Conservation (phyloP, 2,797 vertebrate genomes). For the Allobates femoralis region DNA sequence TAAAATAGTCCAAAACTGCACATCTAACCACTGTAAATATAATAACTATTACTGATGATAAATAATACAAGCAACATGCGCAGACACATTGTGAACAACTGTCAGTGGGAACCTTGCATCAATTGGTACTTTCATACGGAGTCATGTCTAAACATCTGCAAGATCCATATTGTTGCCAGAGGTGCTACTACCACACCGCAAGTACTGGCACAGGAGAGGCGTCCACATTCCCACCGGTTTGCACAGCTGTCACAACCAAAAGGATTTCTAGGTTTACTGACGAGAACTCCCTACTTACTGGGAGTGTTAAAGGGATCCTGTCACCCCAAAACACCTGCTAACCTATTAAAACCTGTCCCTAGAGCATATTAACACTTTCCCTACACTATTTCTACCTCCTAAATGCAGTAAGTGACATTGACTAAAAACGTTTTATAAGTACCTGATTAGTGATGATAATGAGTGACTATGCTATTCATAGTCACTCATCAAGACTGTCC, state of each 20-base stretch:
- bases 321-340: no score
- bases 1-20: not conserved
- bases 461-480: no score
- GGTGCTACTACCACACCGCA: not conserved
- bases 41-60: not conserved
- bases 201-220: not conserved
- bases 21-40: not conserved
- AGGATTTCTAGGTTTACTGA: conserved; percentile 18
- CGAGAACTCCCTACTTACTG: conserved; percentile 5
- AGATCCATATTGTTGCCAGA: not conserved
- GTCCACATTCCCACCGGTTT: conserved; percentile 11
- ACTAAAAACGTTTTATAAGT: no score
- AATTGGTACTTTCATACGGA: not conserved
- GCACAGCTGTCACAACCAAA: conserved; percentile 48
- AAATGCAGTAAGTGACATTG: no score
- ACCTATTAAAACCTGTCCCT: no score
- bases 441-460: no score
- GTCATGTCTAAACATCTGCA: not conserved
- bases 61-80: no score
- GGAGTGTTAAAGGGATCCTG: no score
- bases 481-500: no score
- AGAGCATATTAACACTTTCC: no score
- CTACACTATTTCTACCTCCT: no score
- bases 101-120: not conserved
- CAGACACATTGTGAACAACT: not conserved